Conservation (phyloP, 2,797 vertebrate genomes). For the Cygnus olor region DNA sequence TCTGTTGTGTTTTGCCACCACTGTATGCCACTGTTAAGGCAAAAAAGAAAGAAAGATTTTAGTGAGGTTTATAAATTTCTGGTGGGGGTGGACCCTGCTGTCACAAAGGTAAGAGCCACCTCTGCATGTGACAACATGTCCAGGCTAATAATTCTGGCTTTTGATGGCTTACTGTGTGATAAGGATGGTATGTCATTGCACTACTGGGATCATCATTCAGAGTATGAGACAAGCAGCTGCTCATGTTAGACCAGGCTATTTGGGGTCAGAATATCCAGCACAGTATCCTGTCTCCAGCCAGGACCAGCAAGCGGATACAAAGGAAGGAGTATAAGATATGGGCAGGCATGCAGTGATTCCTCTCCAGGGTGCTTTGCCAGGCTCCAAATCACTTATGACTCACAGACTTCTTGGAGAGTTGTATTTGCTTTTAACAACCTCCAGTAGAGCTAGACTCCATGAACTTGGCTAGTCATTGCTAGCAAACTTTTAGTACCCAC, state of each 20-base stretch:
- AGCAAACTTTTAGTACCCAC: background rate
- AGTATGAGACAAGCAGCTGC: background rate
- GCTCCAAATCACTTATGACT: background rate
- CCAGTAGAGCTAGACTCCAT: background rate
- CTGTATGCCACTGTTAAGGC: background rate
- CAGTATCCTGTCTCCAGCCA: background rate
- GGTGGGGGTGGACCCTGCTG: background rate
- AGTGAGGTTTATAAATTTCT: background rate
- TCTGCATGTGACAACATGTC: background rate
- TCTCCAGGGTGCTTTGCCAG: background rate
- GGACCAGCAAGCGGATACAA: background rate
- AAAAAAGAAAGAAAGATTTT: background rate
- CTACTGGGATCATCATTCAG: background rate
- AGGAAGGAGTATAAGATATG: background rate
- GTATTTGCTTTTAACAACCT: background rate
- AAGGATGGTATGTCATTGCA: background rate
- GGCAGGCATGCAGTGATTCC: background rate
- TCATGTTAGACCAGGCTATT: background rate
- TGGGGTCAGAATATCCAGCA: background rate
- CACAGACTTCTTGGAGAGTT: background rate
- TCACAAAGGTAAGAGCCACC: background rate
- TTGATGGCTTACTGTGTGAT: background rate
- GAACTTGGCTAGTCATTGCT: background rate
- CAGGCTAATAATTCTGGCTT: background rate
- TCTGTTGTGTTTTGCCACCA: background rate